Conservation (phyloP, 1,140 invertebrate species). For the Hylyphantes graminicola region DNA sequence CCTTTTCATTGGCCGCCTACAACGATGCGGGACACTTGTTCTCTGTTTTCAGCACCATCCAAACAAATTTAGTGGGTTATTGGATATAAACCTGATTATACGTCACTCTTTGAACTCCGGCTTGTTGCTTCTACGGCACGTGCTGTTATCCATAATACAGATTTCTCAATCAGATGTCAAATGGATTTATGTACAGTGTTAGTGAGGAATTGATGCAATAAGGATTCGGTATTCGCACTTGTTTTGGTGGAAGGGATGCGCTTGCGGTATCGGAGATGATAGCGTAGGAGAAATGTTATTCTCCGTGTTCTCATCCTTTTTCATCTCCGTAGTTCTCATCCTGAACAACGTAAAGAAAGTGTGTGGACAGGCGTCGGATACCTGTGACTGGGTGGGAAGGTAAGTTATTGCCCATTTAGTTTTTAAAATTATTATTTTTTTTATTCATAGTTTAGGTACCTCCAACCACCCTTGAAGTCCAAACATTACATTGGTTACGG, state of each 20-base stretch:
- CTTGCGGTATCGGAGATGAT: slow-evolving; percentile 18
- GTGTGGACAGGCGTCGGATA: slow-evolving; percentile 35
- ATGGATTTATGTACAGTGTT: background rate
- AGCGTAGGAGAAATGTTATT: slow-evolving; percentile 47
- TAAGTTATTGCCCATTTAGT: background rate
- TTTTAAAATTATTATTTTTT: background rate
- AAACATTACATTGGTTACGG: no score
- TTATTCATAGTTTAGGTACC: background rate
- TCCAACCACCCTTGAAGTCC: no score
- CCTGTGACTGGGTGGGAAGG: slow-evolving; percentile 53
- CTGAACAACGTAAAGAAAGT: slow-evolving; percentile 24
- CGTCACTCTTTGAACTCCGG: slow-evolving; percentile 14
- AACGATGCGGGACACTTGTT: no score
- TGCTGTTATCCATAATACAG: background rate
- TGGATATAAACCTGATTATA: no score
- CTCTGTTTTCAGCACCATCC: no score
- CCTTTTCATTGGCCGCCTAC: no score
- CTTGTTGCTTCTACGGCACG: slow-evolving; percentile 8
- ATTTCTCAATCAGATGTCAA: background rate
- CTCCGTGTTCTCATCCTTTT: slow-evolving; percentile 42
- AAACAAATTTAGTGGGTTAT: no score
- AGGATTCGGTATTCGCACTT: slow-evolving; percentile 22
- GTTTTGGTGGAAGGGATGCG: background rate
- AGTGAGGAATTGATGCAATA: background rate
- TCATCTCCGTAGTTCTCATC: slow-evolving; percentile 25